These are phyloP conservation scores for Geotrupes spiniger DNA, from an alignment of 2,888 invertebrate genomes.

Conservation along the genomic window DNA sequence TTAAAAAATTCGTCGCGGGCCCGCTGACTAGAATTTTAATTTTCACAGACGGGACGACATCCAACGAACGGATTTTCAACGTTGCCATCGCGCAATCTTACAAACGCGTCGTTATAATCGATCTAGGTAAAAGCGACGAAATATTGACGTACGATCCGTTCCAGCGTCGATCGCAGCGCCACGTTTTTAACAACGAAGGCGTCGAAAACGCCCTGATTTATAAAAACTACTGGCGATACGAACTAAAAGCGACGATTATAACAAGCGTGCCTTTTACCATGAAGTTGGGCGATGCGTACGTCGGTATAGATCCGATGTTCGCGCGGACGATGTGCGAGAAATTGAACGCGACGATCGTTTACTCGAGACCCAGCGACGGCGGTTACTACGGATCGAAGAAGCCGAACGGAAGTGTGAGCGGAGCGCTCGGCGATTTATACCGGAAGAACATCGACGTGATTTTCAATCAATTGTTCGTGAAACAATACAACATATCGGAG, in stretches of 20 bases:
- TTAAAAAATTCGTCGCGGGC: background rate
- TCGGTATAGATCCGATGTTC: slow-evolving; percentile 23
- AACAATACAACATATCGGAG: slow-evolving; percentile 45
- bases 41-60: background rate
- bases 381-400: slow-evolving; percentile 37
- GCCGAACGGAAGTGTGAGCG: slow-evolving; percentile 44
- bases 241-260: slow-evolving; percentile 18
- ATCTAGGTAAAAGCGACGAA: background rate
- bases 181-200: slow-evolving; percentile 1
- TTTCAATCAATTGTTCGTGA: slow-evolving; percentile 48
- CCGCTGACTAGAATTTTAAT: background rate
- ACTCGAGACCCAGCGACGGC: slow-evolving; percentile 10
- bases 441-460: slow-evolving; percentile 44
- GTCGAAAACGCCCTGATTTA: slow-evolving; percentile 14
- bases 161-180: slow-evolving; percentile 7
- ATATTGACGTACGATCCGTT: slow-evolving; percentile 20
- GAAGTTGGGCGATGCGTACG: slow-evolving; percentile 9
- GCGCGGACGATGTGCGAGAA: slow-evolving; percentile 16
- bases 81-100: slow-evolving; percentile 11
- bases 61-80: slow-evolving; percentile 10
- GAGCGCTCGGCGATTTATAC: slow-evolving; percentile 45
- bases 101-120: slow-evolving; percentile 15
- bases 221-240: slow-evolving; percentile 16
- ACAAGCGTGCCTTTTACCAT: slow-evolving; percentile 19
- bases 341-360: slow-evolving; percentile 19